Percentiles rank a stretch among this genome's conserved stretches.
phyloP scores from a whole-genome alignment of 2,113 vertebrate species.

The Crotalus helleri region DNA sequence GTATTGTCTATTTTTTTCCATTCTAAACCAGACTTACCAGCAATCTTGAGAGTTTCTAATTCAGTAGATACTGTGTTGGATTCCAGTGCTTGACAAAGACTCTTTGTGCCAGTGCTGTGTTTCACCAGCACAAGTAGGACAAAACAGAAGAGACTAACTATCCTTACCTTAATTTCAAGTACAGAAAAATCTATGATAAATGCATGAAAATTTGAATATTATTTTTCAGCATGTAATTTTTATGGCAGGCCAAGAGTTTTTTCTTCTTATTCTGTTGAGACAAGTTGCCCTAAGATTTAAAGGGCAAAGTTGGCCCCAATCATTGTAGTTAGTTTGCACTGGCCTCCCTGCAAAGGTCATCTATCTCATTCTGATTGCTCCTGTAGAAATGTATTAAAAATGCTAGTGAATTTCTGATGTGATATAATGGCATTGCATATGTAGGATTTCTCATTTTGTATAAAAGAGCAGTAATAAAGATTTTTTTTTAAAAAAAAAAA shows the following conservation, averaged over 20 bases:
- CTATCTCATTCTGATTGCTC: conserved; percentile 46
- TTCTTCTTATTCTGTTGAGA: conserved; percentile 40
- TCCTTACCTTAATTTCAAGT: conserved; percentile 1
- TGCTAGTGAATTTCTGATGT: conserved; percentile 44
- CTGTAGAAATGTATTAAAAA: conserved; percentile 56
- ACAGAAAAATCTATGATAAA: neutral
- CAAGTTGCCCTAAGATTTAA: conserved; percentile 55
- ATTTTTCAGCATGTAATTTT: conserved; percentile 36
- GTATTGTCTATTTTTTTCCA: neutral
- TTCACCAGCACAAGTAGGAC: neutral
- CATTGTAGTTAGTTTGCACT: conserved; percentile 40
- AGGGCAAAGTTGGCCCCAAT: conserved; percentile 44
- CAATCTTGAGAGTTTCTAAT: neutral
- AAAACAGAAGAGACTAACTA: neutral
- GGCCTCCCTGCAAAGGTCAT: conserved; percentile 58
- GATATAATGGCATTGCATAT: conserved; percentile 52
- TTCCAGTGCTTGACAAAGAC: neutral
- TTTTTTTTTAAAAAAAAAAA: neutral
- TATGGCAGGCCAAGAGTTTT: conserved; percentile 37
- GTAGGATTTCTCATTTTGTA: conserved; percentile 53
- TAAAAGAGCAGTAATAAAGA: conserved; percentile 47
- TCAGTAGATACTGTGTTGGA: neutral
- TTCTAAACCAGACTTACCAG: neutral
- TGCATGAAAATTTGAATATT: neutral
- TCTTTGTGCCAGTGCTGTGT: neutral